These are phyloP conservation scores for Leptatherina wallacei DNA, from an alignment of 2,797 vertebrate species.

Conservation along the genomic window DNA sequence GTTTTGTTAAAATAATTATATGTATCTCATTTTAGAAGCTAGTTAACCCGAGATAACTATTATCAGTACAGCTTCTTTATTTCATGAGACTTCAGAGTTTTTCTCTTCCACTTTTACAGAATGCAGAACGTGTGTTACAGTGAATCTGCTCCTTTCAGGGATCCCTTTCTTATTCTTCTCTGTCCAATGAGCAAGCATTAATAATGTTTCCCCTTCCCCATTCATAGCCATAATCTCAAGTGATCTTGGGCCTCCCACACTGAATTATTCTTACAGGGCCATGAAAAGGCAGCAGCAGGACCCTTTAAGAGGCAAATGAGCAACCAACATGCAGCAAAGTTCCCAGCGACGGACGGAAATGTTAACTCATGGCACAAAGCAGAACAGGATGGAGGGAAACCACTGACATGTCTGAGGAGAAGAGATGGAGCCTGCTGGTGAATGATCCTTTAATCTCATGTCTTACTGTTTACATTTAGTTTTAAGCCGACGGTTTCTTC, in stretches of 20 bases:
- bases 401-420: conserved; percentile 36
- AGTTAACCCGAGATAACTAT: background rate
- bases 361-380: conserved; percentile 55
- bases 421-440: conserved; percentile 51
- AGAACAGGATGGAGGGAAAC: conserved; percentile 31
- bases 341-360: conserved; percentile 69
- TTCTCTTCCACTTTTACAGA: background rate
- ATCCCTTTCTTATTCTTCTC: conserved; percentile 39
- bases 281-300: conserved; percentile 70
- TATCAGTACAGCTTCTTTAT: background rate
- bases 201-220: conserved; percentile 67
- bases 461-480: conserved; percentile 43
- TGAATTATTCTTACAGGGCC: conserved; percentile 72
- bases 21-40: background rate
- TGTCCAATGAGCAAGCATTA: conserved; percentile 65
- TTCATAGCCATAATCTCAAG: conserved; percentile 69
- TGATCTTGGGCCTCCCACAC: conserved; percentile 66
- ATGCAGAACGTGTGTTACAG: conserved; percentile 39
- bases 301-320: conserved; percentile 76
- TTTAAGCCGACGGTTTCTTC: conserved; percentile 26
- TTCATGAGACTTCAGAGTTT: background rate
- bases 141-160: conserved; percentile 44
- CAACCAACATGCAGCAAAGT: conserved; percentile 64
- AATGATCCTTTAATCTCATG: conserved; percentile 50
- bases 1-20: no score